phyloP scores from a whole-genome alignment of 2,888 invertebrate species.

The Syrphus vitripennis region DNA sequence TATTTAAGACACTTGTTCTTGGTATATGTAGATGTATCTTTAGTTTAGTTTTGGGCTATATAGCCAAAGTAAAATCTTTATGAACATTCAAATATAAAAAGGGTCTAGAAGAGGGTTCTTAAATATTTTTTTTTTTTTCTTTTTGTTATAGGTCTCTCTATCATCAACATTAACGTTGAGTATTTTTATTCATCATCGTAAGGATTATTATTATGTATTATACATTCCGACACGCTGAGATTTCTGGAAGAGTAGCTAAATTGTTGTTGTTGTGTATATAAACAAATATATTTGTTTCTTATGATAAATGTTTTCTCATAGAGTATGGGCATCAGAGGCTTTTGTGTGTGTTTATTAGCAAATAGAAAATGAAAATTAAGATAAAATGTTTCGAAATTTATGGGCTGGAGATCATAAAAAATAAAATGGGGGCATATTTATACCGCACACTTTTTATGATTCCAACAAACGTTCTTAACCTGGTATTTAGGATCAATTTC shows the following conservation, averaged over 20 bases:
- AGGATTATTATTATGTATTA: slow-evolving; percentile 40
- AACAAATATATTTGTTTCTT: background rate
- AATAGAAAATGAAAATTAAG: background rate
- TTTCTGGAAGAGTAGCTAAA: slow-evolving; percentile 44
- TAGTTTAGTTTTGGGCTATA: background rate
- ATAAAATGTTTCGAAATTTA: background rate
- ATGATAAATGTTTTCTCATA: background rate
- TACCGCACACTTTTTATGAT: background rate
- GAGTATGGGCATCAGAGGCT: background rate
- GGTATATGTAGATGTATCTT: background rate
- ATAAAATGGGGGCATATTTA: background rate
- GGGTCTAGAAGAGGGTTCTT: slow-evolving; percentile 28
- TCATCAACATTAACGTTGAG: slow-evolving; percentile 4
- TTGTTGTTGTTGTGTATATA: background rate
- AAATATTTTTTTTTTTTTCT: background rate
- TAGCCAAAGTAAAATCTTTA: slow-evolving; percentile 39
- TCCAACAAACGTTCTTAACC: background rate
- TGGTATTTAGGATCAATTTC: background rate
- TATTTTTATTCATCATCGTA: slow-evolving; percentile 10
- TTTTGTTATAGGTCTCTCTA: background rate
- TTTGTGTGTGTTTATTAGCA: background rate
- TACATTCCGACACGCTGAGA: slow-evolving; percentile 39
- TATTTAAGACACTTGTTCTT: background rate
- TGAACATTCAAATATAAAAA: slow-evolving; percentile 53
- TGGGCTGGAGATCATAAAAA: background rate